Evolutionary conservation across 2,113 vertebrate species (phyloP).

Genomic region (Porphyrio hochstetteri): DNA sequence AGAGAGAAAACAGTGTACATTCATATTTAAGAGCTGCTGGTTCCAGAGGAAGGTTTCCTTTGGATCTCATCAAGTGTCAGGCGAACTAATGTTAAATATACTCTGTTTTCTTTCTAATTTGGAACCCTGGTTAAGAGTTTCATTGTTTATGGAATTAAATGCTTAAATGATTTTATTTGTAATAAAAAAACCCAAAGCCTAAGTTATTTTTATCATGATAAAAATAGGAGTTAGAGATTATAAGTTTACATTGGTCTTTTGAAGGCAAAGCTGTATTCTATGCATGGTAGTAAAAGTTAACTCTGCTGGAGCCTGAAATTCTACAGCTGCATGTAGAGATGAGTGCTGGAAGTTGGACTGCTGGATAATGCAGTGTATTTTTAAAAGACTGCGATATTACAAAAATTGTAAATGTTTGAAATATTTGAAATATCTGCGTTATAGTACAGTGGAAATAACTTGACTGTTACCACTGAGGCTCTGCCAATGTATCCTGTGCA

Average conservation of each 20-base stretch:
- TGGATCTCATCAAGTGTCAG: background rate
- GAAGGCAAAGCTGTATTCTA: background rate
- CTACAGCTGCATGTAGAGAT: background rate
- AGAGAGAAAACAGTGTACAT: background rate
- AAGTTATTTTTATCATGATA: background rate
- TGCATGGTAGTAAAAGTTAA: background rate
- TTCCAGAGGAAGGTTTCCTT: background rate
- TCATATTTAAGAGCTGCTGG: background rate
- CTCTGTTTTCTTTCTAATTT: background rate
- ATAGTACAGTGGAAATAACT: background rate
- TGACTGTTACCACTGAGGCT: background rate
- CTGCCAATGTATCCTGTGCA: background rate
- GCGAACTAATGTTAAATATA: background rate
- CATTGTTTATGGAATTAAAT: background rate
- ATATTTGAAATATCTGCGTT: conserved; percentile 10
- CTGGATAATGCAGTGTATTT: background rate
- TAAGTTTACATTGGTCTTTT: background rate
- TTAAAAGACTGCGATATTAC: background rate
- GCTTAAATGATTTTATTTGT: background rate
- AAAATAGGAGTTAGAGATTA: background rate
- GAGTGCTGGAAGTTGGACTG: background rate
- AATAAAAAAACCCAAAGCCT: background rate
- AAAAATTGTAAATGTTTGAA: background rate
- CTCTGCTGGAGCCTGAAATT: background rate
- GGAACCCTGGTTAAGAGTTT: background rate